These are phyloP conservation scores for Leptothorax acervorum DNA, from an alignment of 2,888 invertebrate species.

Conservation along the genomic window DNA sequence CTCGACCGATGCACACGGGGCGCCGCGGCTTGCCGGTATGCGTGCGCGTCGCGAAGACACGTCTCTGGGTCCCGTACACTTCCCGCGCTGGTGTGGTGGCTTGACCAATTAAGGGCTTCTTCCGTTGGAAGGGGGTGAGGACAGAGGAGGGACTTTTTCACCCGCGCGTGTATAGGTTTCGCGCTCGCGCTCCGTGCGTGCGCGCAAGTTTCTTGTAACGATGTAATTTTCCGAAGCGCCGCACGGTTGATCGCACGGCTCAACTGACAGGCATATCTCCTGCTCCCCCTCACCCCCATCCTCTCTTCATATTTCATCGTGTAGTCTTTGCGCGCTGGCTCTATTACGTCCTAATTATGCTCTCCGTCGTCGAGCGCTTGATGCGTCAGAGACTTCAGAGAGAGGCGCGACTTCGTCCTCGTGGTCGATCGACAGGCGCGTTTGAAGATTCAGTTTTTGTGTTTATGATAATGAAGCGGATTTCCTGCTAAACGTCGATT, in stretches of 20 bases:
- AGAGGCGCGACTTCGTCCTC: slow-evolving; percentile 16
- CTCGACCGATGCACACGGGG: slow-evolving; percentile 4
- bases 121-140: slow-evolving; percentile 69
- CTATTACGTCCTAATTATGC: slow-evolving; percentile 30
- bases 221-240: slow-evolving; percentile 67
- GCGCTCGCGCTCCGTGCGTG: slow-evolving; percentile 59
- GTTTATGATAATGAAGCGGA: slow-evolving; percentile 21
- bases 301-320: neutral
- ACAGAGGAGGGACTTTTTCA: slow-evolving; percentile 41
- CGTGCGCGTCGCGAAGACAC: slow-evolving; percentile 77
- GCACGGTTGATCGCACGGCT: slow-evolving; percentile 51
- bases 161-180: slow-evolving; percentile 56
- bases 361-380: neutral
- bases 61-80: slow-evolving; percentile 84
- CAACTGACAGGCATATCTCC: neutral
- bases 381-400: slow-evolving; percentile 11
- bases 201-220: slow-evolving; percentile 60
- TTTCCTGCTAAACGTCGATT: slow-evolving; percentile 13
- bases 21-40: slow-evolving; percentile 11
- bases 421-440: neutral
- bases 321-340: neutral
- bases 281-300: neutral
- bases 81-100: slow-evolving; percentile 82
- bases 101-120: slow-evolving; percentile 84
- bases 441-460: slow-evolving; percentile 7